Percentiles rank a stretch among this genome's conserved stretches.
Conservation (phyloP, 1,140 invertebrate species). For the Batillaria attramentaria region DNA sequence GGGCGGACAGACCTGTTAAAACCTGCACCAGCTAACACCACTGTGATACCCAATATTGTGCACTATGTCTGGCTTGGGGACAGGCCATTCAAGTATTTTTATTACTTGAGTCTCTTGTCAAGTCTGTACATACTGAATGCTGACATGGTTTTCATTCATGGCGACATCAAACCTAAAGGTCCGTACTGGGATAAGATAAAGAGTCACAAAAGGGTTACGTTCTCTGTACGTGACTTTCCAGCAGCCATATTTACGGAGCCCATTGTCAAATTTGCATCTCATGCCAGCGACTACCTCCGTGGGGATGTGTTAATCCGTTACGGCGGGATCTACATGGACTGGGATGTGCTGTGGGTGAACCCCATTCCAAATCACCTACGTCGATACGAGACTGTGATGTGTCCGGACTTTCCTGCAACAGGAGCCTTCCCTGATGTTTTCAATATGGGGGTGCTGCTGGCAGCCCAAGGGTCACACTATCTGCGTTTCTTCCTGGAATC, state of each 20-base stretch:
- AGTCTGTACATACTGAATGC: constrained; percentile 46
- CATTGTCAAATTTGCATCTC: constrained; percentile 41
- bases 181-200: constrained; percentile 40
- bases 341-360: constrained; percentile 52
- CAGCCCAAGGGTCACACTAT: constrained; percentile 42
- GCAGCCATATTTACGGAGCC: constrained; percentile 41
- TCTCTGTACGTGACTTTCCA: constrained; percentile 45
- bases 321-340: constrained; percentile 52
- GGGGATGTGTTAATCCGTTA: constrained; percentile 48
- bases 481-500: constrained; percentile 46
- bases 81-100: constrained; percentile 36
- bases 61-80: constrained; percentile 54
- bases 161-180: constrained; percentile 45
- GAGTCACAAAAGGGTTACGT: constrained; percentile 35
- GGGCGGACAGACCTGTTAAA: constrained; percentile 31
- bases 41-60: constrained; percentile 47
- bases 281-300: constrained; percentile 52
- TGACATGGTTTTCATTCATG: constrained; percentile 52
- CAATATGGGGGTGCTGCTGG: constrained; percentile 48
- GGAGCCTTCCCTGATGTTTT: constrained; percentile 50
- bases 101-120: constrained; percentile 49
- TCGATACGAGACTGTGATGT: constrained; percentile 36
- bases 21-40: constrained; percentile 26
- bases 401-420: constrained; percentile 42
- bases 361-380: constrained; percentile 34